phyloP scores from a whole-genome alignment of 2,113 vertebrate species.

The Nanger granti region DNA sequence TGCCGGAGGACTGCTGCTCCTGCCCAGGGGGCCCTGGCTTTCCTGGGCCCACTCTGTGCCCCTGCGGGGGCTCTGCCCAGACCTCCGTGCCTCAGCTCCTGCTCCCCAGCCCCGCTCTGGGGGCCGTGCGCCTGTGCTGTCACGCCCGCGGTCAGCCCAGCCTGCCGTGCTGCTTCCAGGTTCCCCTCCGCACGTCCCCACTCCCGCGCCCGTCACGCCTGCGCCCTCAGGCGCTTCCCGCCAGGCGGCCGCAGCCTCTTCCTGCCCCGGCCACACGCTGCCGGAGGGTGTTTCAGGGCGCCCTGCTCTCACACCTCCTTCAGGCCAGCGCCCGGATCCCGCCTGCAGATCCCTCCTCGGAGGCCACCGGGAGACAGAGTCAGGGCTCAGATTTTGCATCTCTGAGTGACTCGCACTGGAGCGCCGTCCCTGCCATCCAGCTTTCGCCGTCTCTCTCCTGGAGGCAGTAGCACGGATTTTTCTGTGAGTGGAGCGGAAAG shows the following conservation, averaged over 20 bases:
- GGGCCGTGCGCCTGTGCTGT: no score
- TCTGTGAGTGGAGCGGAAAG: not conserved
- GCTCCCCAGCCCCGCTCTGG: not conserved
- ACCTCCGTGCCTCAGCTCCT: no score
- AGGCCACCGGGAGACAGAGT: not conserved
- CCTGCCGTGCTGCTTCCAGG: not conserved
- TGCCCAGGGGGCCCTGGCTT: not conserved
- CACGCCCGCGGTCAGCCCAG: not conserved
- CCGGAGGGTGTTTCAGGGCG: rapidly evolving
- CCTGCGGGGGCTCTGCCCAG: rapidly evolving
- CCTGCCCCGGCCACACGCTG: rapidly evolving
- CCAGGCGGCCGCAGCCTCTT: not conserved
- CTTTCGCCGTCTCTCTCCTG: not conserved
- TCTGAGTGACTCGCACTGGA: no score
- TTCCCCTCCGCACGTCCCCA: not conserved
- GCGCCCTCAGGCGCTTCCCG: not conserved
- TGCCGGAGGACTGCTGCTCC: not conserved
- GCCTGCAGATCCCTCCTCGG: rapidly evolving
- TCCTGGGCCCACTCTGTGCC: no score
- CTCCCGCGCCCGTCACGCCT: not conserved
- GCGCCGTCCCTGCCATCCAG: no score
- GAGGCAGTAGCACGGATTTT: not conserved
- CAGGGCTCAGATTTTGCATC: no score
- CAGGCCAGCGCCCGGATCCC: not conserved
- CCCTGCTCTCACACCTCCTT: no score